Percentiles rank a stretch among this genome's conserved stretches.
Evolutionary conservation across 2,113 vertebrate genomes (phyloP).

Genomic region (Cyrtonyx montezumae): DNA sequence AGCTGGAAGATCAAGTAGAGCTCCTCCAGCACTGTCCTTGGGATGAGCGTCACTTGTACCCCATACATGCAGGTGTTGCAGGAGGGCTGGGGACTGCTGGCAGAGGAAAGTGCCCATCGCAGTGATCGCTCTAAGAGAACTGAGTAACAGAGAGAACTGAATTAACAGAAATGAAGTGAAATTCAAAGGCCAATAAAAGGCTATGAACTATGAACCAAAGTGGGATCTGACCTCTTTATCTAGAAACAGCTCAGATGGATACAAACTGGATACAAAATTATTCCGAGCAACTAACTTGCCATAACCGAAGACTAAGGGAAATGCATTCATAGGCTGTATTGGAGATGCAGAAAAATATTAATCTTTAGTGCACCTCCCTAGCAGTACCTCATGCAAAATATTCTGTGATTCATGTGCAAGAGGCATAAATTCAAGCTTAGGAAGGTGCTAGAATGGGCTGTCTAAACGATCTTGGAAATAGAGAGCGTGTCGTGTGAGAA

Average conservation of each 20-base stretch:
- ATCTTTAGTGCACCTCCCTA: not conserved
- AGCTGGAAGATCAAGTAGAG: not conserved
- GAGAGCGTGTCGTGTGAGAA: not conserved
- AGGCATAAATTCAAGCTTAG: not conserved
- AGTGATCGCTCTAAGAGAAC: not conserved
- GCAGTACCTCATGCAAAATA: not conserved
- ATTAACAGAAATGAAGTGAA: not conserved
- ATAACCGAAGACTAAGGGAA: not conserved
- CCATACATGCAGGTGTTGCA: not conserved
- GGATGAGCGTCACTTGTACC: not conserved
- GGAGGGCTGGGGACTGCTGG: not conserved
- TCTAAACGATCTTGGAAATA: not conserved
- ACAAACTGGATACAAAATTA: not conserved
- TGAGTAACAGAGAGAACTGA: not conserved
- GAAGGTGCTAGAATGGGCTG: not conserved
- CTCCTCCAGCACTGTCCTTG: not conserved
- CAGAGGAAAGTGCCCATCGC: not conserved
- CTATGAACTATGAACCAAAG: not conserved
- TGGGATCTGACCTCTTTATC: not conserved
- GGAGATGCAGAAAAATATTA: not conserved
- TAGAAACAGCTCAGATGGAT: not conserved
- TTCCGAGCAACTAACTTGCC: not conserved
- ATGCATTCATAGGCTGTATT: not conserved
- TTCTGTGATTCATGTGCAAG: not conserved
- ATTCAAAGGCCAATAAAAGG: not conserved